Conservation (phyloP, 2,888 invertebrate species). For the Ochropacha duplaris region DNA sequence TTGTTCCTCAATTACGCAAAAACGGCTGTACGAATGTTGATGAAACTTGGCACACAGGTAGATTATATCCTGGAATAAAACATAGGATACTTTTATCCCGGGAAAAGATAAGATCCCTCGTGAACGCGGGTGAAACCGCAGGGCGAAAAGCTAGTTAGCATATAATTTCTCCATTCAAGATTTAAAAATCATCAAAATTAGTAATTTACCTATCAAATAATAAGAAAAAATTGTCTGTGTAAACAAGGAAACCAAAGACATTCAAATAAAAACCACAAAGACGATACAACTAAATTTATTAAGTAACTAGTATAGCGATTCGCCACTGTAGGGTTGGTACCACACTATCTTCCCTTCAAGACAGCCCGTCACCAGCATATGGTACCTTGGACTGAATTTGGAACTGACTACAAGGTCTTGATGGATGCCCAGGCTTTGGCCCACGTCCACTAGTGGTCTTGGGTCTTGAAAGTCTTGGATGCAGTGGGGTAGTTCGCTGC, state of each 20-base stretch:
- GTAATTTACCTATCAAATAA: too few species aligned
- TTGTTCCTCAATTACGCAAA: too few species aligned
- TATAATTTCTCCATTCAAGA: too few species aligned
- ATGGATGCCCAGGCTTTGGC: slow-evolving; percentile 87
- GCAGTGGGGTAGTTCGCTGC: slow-evolving; percentile 90
- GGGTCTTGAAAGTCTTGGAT: slow-evolving; percentile 40
- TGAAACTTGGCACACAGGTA: too few species aligned
- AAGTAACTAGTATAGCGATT: slow-evolving; percentile 52
- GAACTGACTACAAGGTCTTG: slow-evolving; percentile 93
- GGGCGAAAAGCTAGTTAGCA: too few species aligned
- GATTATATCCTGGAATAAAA: too few species aligned
- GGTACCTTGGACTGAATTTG: slow-evolving; percentile 94
- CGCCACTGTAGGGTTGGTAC: slow-evolving; percentile 89
- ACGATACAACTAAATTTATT: slow-evolving; percentile 30
- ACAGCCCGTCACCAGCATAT: slow-evolving; percentile 94
- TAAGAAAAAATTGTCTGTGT: too few species aligned
- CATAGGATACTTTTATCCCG: too few species aligned
- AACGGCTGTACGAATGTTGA: too few species aligned
- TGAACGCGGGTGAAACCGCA: too few species aligned
- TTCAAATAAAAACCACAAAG: slow-evolving; percentile 9
- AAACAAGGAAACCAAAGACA: not conserved
- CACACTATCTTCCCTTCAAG: slow-evolving; percentile 94
- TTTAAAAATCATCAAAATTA: not conserved
- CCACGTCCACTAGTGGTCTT: slow-evolving; percentile 80
- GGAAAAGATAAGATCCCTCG: too few species aligned